phyloP scores from a whole-genome alignment of 2,113 vertebrate species.

The Tachysurus vachellii region DNA sequence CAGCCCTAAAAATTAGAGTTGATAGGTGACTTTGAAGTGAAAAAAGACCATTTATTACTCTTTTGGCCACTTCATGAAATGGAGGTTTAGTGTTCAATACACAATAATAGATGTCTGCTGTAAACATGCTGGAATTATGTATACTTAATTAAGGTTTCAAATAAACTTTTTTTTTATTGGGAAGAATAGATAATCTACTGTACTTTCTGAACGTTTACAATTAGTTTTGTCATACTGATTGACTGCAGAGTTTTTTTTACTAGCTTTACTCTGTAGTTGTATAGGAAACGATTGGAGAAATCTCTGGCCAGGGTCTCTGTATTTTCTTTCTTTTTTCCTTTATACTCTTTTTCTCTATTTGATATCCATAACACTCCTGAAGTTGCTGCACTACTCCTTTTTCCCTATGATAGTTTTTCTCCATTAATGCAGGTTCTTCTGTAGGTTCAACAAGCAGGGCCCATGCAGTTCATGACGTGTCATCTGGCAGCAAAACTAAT shows the following conservation, averaged over 20 bases:
- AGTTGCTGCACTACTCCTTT: constrained; percentile 31
- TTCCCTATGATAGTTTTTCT: constrained; percentile 56
- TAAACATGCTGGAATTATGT: constrained; percentile 41
- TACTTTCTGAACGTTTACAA: not conserved
- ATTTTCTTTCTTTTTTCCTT: not conserved
- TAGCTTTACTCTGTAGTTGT: not conserved
- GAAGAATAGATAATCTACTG: not conserved
- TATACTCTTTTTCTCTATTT: constrained; percentile 24
- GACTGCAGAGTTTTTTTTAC: not conserved
- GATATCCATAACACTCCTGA: constrained; percentile 39
- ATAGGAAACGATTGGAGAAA: not conserved
- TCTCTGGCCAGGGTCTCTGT: not conserved
- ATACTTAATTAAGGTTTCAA: not conserved
- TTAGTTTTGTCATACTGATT: constrained; percentile 5
- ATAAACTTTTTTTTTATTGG: constrained; percentile 5
- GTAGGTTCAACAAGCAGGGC: constrained; percentile 61
- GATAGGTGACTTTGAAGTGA: constrained; percentile 53
- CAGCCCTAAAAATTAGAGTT: constrained; percentile 41
- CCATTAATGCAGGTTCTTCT: constrained; percentile 62
- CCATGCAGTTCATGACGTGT: constrained; percentile 59
- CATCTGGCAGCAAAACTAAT: constrained; percentile 69
- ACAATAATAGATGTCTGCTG: constrained; percentile 45
- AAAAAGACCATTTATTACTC: constrained; percentile 50
- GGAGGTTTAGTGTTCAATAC: not conserved
- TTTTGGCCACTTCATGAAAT: constrained; percentile 32